Conservation (phyloP, 2,888 invertebrate genomes). For the Andrena camellia region DNA sequence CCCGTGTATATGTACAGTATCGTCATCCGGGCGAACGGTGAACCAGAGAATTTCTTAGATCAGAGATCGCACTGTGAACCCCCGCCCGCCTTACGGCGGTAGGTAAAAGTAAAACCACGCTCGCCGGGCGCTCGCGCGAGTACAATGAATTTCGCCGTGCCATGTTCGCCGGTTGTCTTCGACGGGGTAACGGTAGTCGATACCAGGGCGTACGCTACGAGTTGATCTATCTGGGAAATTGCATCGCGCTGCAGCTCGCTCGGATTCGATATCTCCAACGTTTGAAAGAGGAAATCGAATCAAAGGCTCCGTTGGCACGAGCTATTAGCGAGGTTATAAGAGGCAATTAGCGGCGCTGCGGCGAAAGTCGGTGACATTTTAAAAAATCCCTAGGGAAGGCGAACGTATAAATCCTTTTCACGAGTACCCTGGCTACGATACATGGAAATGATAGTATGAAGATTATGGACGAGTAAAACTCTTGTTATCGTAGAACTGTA, state of each 20-base stretch:
- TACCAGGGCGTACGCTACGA: background rate
- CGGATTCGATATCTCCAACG: slow-evolving; percentile 37
- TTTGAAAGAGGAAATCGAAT: slow-evolving; percentile 35
- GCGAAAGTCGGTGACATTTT: background rate
- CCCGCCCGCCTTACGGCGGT: slow-evolving; percentile 7
- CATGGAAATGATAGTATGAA: background rate
- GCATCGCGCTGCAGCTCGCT: slow-evolving; percentile 5
- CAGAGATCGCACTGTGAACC: slow-evolving; percentile 37
- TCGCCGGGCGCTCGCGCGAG: slow-evolving; percentile 12
- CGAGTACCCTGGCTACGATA: background rate
- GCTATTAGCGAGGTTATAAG: background rate
- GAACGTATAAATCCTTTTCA: background rate
- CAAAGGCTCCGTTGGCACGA: background rate
- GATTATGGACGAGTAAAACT: background rate
- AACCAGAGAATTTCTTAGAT: slow-evolving; percentile 50
- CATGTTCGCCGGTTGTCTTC: slow-evolving; percentile 19
- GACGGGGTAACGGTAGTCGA: slow-evolving; percentile 52
- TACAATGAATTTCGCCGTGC: slow-evolving; percentile 29
- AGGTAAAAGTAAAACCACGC: slow-evolving; percentile 52
- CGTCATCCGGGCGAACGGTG: slow-evolving; percentile 39
- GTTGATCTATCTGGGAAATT: slow-evolving; percentile 45
- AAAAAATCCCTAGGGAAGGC: background rate
- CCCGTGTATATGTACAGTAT: slow-evolving; percentile 24
- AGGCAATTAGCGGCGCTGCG: slow-evolving; percentile 14
- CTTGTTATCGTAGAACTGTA: background rate